Evolutionary conservation across 2,797 vertebrate genomes (phyloP).

Genomic region (Natrix natrix): DNA sequence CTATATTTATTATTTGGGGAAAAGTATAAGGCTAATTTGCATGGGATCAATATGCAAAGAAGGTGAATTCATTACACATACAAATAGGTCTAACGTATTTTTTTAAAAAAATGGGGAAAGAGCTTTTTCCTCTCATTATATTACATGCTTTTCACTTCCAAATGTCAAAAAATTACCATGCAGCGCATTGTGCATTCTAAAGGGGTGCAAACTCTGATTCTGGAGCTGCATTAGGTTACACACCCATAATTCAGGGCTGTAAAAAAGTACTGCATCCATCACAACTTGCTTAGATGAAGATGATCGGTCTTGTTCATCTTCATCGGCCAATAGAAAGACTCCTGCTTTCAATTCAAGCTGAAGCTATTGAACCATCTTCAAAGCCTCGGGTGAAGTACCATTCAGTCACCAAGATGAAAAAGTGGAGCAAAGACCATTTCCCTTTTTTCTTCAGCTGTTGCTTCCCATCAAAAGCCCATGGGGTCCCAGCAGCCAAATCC

Average conservation of each 20-base stretch:
- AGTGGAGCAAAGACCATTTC: conserved; percentile 18
- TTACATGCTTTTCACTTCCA: background rate
- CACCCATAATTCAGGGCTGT: background rate
- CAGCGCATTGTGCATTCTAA: background rate
- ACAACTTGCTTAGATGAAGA: background rate
- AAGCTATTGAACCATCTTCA: background rate
- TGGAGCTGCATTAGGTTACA: background rate
- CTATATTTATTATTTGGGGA: background rate
- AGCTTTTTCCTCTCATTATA: background rate
- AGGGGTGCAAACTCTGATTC: background rate
- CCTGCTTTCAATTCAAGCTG: background rate
- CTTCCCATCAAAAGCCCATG: conserved; percentile 37
- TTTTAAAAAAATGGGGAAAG: background rate
- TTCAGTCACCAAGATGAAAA: background rate
- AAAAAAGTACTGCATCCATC: background rate
- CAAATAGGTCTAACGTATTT: background rate
- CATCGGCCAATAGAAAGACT: background rate
- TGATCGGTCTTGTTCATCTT: background rate
- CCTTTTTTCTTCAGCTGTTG: background rate
- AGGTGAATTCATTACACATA: background rate
- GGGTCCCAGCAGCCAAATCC: conserved; percentile 27
- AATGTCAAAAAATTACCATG: background rate
- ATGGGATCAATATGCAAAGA: background rate
- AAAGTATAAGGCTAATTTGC: background rate
- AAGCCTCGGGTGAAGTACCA: background rate